Base-by-base conservation (phyloP, 2,888 invertebrate genomes). In the Abscondita cerata region DNA sequence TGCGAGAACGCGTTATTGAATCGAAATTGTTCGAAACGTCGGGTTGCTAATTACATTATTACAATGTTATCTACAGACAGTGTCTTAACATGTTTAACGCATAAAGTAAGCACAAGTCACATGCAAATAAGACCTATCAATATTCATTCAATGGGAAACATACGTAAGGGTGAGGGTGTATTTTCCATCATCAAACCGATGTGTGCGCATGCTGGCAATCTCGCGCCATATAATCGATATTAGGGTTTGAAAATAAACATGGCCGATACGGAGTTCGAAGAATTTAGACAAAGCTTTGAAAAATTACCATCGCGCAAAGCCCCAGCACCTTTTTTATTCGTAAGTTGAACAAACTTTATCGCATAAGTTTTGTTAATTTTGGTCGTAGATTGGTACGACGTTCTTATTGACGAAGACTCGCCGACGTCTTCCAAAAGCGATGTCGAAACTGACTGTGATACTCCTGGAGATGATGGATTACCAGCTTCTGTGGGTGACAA, bases 191-290 rank as follows among this genome's bases (percentile, higher is more conserved):
- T 25, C 25, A 25, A 6, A 25, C 6, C 6, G 63, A 61, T 40
- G 44, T 34, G 47, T 34, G 53, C 20, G 40, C 52, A 62, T 65
- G 68, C 59, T 52, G 33, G 53, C 19, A 41, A 48, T 19, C 38
- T 36, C 9, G 51, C 52, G 15, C 52, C 34, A 51, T 41, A 19
- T 31, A 59, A 65, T 65, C 65, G 53, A 65, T 65, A 65, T 59
- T 48, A 50, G 62, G 69, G 70, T 62, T 66, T 59, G 70, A 75
- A 75, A 77, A 82, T 78, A 85, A 85, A 84, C 83, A 95, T 95
- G 95, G 95, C 94, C 76, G 95, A 95, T 85, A 90, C 89, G 81
- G 95, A 95, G 83, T 95, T 93, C 83, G 95, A 95, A 83, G 93
- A 95, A 86, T 94, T 95, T 84, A 90, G 91, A 76, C 89, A 91